Evolutionary conservation across 2,888 invertebrate species (phyloP), one percentile per base, ranked within the genome.

Genomic region (Campoplex nolae): DNA sequence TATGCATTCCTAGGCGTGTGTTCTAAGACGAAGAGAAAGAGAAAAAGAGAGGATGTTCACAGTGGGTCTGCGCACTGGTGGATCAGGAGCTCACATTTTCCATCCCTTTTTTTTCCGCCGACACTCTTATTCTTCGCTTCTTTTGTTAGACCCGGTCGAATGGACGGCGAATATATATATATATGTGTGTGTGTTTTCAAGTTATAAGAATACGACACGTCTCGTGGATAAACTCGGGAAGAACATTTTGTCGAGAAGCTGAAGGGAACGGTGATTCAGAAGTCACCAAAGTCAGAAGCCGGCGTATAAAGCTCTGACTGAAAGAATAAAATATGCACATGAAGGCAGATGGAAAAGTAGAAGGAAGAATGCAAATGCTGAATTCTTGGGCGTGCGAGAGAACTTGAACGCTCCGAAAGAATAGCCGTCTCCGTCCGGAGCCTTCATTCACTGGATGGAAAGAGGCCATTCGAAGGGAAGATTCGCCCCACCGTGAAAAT

Each of bases 351-450:
- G 77, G 78, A 68, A 81, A 83, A 71, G 81, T 80, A 73, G 83
- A 85, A 73, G 75, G 70, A 81, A 67, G 71, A 80, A 73, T 79
- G 87, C 73, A 83, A 80, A 85, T 74, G 65, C 28, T 56, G 23
- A 28, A 84, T 74, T 79, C 58, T 51, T 75, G 6, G 42, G 75
- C 54, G 62, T 54, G 58, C 62, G 75, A 38, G 75, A 38, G 68
- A 79, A 68, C 16, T 79, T 51, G n/a, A 79, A 79, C 73, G 65
- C 65, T 23, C 28, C n/a, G 35, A 80, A 62, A 71, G 71, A 78
- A 76, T 58, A 48, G 38, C 32, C 62, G 38, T 85, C 74, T 76
- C 79, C 88, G 87, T 58, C 32, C 86, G 85, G 79, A 84, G 88
- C 80, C 78, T 70, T 75, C 80, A 28, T 80, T 75, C 62, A 62